These are phyloP conservation scores for Calycopis cecrops DNA, from an alignment of 1,140 invertebrate species.

Conservation along the genomic window DNA sequence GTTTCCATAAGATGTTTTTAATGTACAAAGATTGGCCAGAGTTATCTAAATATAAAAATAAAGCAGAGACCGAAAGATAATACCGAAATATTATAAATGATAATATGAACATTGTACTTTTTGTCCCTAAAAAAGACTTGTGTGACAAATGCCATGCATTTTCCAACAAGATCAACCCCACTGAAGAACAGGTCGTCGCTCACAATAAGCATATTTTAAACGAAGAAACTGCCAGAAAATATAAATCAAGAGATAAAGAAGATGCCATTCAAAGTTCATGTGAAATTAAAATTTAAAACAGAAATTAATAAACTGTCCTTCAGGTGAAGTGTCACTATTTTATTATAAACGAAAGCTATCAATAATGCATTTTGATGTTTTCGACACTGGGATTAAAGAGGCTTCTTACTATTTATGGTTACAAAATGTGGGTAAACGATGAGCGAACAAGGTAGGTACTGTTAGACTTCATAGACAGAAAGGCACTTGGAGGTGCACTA, in stretches of 20 bases:
- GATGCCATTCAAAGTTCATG: neutral
- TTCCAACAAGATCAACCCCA: neutral
- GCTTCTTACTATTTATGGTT: neutral
- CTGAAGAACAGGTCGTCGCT: neutral
- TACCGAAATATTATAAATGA: slow-evolving; percentile 3
- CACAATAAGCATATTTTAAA: neutral
- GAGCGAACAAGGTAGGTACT: neutral
- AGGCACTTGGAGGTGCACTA: neutral
- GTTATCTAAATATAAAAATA: slow-evolving; percentile 4
- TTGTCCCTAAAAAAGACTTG: no score
- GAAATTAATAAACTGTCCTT: slow-evolving; percentile 2
- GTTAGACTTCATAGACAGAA: neutral
- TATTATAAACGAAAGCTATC: slow-evolving; percentile 9
- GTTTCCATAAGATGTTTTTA: neutral
- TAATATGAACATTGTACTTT: slow-evolving; percentile 6
- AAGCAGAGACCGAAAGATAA: neutral
- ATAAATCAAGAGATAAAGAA: neutral
- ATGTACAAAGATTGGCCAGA: slow-evolving; percentile 10
- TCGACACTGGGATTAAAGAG: neutral
- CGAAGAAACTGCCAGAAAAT: neutral
- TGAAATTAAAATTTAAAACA: neutral
- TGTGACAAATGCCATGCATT: slow-evolving; percentile 11
- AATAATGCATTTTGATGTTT: neutral
- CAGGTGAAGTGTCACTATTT: slow-evolving; percentile 1
- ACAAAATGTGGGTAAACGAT: neutral